Evolutionary conservation across 2,888 invertebrate genomes (phyloP).

Genomic region (Hymenopus coronatus): DNA sequence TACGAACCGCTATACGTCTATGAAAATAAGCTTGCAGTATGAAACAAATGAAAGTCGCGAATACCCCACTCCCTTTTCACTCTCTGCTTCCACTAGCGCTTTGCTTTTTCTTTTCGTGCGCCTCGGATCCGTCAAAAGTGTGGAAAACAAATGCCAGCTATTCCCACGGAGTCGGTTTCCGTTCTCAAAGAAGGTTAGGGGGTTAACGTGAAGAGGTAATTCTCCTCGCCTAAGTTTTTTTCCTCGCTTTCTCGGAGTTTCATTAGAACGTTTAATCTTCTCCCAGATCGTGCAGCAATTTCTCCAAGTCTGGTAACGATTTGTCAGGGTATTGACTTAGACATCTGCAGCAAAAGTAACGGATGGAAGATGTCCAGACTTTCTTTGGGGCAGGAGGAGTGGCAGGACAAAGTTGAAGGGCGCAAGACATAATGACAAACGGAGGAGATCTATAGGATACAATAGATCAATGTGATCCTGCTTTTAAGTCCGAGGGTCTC

Average conservation of each 20-base stretch:
- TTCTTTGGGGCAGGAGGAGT: background rate
- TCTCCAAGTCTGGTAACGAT: background rate
- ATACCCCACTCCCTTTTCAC: no score
- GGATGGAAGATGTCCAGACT: background rate
- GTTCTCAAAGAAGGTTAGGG: background rate
- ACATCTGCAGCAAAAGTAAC: background rate
- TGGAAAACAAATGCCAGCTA: background rate
- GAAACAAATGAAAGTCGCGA: no score
- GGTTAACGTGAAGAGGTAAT: background rate
- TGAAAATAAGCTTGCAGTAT: no score
- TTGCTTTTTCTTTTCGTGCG: background rate
- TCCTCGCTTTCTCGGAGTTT: background rate
- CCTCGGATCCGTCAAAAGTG: background rate
- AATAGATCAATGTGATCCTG: background rate
- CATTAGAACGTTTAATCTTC: background rate
- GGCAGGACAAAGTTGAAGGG: background rate
- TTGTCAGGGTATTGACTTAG: background rate
- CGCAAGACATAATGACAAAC: background rate
- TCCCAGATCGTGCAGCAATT: background rate
- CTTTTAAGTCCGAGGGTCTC: no score
- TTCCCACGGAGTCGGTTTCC: background rate
- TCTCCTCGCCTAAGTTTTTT: background rate
- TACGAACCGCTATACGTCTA: no score
- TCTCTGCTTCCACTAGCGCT: no score
- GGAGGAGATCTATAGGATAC: background rate